phyloP scores from a whole-genome alignment of 2,797 vertebrate species.

The Periparus ater region DNA sequence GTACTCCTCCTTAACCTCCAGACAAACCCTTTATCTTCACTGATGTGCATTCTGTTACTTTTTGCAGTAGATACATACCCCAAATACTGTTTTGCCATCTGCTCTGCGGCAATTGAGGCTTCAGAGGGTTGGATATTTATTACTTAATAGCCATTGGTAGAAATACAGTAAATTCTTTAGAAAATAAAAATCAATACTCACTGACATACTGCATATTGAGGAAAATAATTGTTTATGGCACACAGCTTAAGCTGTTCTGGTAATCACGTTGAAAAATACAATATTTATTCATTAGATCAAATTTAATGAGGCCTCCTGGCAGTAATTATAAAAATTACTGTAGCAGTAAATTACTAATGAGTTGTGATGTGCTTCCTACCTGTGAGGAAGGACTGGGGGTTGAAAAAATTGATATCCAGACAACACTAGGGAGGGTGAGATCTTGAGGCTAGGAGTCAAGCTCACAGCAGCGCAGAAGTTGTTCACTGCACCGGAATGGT shows the following conservation, averaged over 20 bases:
- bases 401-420: constrained; percentile 93
- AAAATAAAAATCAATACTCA: constrained; percentile 84
- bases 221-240: constrained; percentile 99
- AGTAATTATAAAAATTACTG: constrained; percentile 99
- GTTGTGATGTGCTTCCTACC: constrained; percentile 93
- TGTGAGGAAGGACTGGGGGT: constrained; percentile 93
- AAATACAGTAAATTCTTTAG: constrained; percentile 76
- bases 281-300: constrained; percentile 99
- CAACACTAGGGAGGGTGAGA: constrained; percentile 84
- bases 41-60: background rate
- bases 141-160: constrained; percentile 62
- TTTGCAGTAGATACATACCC: constrained; percentile 8
- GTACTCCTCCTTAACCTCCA: background rate
- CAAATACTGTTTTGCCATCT: constrained; percentile 16
- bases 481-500: constrained; percentile 77
- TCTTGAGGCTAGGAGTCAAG: constrained; percentile 79
- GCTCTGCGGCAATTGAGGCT: constrained; percentile 15
- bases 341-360: constrained; percentile 99
- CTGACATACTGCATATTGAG: constrained; percentile 97
- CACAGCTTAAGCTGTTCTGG: constrained; percentile 99
- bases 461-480: constrained; percentile 80
- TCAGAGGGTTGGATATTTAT: constrained; percentile 51
- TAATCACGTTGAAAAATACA: constrained; percentile 99
- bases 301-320: constrained; percentile 99
- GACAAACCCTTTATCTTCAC: constrained; percentile 18